These are phyloP conservation scores for Pipra filicauda DNA, from an alignment of 2,113 vertebrate genomes.

Conservation along the genomic window DNA sequence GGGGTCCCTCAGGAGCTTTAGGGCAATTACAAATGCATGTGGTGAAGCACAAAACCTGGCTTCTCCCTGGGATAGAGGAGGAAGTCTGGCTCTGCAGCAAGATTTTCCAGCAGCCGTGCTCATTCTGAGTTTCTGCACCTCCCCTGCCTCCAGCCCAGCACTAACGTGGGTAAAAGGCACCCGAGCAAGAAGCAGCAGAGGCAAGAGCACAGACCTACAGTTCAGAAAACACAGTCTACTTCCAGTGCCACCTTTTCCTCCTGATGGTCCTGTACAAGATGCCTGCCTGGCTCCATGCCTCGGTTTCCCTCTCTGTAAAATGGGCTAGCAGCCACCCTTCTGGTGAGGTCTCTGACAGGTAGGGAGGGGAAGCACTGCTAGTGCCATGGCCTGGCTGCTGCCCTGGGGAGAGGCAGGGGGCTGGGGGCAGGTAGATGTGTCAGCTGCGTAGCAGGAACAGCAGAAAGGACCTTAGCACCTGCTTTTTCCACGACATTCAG, in stretches of 20 bases:
- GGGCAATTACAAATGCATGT: not conserved
- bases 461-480: not conserved
- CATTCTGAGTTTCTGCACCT: fast-evolving
- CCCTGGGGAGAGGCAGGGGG: not conserved
- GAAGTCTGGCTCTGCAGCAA: not conserved
- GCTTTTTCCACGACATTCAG: not conserved
- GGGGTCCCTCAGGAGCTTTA: not conserved
- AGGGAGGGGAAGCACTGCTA: fast-evolving
- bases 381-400: fast-evolving
- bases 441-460: not conserved
- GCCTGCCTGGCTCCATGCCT: fast-evolving
- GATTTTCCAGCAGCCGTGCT: not conserved
- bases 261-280: fast-evolving
- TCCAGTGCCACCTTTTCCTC: not conserved
- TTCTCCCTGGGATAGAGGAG: fast-evolving
- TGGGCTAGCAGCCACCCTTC: not conserved
- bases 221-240: not conserved
- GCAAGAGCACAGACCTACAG: not conserved
- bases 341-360: not conserved
- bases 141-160: not conserved
- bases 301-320: not conserved
- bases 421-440: not conserved
- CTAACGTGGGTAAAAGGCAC: fast-evolving
- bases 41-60: not conserved
- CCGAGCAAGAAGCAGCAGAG: fast-evolving